Conservation (phyloP, 1,140 invertebrate species). For the Halyomorpha halys region DNA sequence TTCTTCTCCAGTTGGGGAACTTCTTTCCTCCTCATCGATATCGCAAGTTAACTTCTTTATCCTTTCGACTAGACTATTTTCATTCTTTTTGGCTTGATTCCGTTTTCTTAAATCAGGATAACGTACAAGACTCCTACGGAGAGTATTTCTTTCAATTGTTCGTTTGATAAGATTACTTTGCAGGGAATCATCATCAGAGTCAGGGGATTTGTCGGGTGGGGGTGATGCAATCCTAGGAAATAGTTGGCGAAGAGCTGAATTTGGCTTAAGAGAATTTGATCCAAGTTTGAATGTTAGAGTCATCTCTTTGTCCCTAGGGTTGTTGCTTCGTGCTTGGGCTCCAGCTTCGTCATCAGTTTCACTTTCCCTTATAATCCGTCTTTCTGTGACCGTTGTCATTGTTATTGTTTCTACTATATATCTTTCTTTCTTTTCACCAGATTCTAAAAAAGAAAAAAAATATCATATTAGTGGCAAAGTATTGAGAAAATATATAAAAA, state of each 20-base stretch:
- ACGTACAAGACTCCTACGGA: constrained; percentile 57
- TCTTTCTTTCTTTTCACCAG: constrained; percentile 32
- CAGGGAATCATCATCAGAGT: constrained; percentile 28
- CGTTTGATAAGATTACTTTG: constrained; percentile 33
- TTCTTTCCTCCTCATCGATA: constrained; percentile 52
- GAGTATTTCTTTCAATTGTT: constrained; percentile 62
- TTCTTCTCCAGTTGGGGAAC: constrained; percentile 27
- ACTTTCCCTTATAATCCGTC: constrained; percentile 46
- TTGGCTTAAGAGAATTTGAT: constrained; percentile 48
- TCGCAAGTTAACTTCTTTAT: constrained; percentile 71
- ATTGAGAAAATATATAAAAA: neutral
- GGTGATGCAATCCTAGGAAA: constrained; percentile 50
- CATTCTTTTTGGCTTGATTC: constrained; percentile 43
- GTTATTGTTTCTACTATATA: constrained; percentile 57
- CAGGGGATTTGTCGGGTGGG: constrained; percentile 34
- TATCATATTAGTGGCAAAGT: neutral
- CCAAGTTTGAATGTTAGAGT: constrained; percentile 49
- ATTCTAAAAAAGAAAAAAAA: constrained; percentile 3
- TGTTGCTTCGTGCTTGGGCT: neutral
- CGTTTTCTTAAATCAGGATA: constrained; percentile 37
- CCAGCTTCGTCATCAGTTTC: constrained; percentile 29
- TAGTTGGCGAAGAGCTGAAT: constrained; percentile 60
- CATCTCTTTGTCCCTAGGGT: constrained; percentile 36
- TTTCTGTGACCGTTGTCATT: constrained; percentile 55
- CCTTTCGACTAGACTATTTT: constrained; percentile 61